Base-by-base conservation (phyloP, 2,888 invertebrate species). In the Watsonalla cultraria region DNA sequence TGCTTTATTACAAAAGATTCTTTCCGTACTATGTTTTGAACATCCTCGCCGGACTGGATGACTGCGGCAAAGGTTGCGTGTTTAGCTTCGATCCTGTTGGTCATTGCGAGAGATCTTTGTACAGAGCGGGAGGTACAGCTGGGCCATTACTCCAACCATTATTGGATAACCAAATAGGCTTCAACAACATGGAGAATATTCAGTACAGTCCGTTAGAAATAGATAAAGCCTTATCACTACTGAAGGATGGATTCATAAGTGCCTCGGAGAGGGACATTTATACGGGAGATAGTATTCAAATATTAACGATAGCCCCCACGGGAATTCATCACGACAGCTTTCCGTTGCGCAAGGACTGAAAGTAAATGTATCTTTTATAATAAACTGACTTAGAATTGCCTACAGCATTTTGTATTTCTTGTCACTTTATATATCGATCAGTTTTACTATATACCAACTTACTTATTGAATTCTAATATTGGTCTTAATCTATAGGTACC, bases 11-110 rank as follows among this genome's bases (percentile, higher is more conserved):
- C 78, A 95, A 96, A 68, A 92, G 98, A 58, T 98, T 98, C 84
- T 98, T 98, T 83, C 98, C 98, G 0, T 98, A 97, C 80, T 98
- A 97, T 78, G 95, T 97, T 13, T 95, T 95, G 51, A 97, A 97
- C 74, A 93, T 98, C 52, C 86, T 98, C 52, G 97, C 95, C 54
- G 98, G 98, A 2, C 76, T 98, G 54, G 97, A 98, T 86, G 93
- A 92, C 51, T 93, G 97, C 62, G 98, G 97, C 7, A 95, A 95
- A 78, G 98, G 98, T 8, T 94, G 94, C 64, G 94, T 98, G 14
- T 98, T 94, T 84, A 95, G 95, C 69, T 98, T 97, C 80, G 98
- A 98, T 84, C 98, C 98, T 0, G 95, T 98, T 2, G 49, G 49
- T 6, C 49, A 49, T 15, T 66, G 95, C 69, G 97, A 97, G 78